phyloP scores from a whole-genome alignment of 1,140 invertebrate species.

The Pseudomyrmex dendroicus region DNA sequence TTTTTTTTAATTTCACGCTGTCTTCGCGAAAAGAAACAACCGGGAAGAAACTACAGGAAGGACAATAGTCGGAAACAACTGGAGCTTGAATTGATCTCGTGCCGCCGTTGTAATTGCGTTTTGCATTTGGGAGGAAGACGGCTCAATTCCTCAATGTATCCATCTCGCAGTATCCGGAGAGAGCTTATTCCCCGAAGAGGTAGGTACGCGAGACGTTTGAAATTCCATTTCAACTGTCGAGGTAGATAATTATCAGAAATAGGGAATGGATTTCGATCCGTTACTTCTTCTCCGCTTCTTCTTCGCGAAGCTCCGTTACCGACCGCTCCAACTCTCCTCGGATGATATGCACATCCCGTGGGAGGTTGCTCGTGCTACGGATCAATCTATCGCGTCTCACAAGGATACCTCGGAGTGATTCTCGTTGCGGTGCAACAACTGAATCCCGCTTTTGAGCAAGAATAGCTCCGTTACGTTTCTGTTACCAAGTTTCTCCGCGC shows the following conservation, averaged over 20 bases:
- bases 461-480: neutral
- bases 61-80: too few species aligned
- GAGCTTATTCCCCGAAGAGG: neutral
- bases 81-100: too few species aligned
- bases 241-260: neutral
- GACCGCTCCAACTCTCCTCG: slow-evolving; percentile 12
- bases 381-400: slow-evolving; percentile 21
- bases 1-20: too few species aligned
- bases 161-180: too few species aligned
- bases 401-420: slow-evolving; percentile 36
- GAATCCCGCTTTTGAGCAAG: slow-evolving; percentile 1
- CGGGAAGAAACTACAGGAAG: too few species aligned
- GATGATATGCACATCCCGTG: slow-evolving; percentile 18
- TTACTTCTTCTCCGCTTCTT: neutral
- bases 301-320: slow-evolving; percentile 21
- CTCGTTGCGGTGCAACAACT: neutral
- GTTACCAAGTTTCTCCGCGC: too few species aligned
- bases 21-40: too few species aligned
- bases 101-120: neutral
- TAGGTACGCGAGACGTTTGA: neutral
- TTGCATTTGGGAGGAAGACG: neutral
- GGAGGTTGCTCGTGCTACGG: slow-evolving; percentile 2
- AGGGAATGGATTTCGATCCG: slow-evolving; percentile 15
- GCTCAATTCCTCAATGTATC: too few species aligned
- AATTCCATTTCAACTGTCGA: slow-evolving; percentile 11